Base-by-base conservation (phyloP, 2,888 invertebrate genomes). In the Gisinianus flammeolus region DNA sequence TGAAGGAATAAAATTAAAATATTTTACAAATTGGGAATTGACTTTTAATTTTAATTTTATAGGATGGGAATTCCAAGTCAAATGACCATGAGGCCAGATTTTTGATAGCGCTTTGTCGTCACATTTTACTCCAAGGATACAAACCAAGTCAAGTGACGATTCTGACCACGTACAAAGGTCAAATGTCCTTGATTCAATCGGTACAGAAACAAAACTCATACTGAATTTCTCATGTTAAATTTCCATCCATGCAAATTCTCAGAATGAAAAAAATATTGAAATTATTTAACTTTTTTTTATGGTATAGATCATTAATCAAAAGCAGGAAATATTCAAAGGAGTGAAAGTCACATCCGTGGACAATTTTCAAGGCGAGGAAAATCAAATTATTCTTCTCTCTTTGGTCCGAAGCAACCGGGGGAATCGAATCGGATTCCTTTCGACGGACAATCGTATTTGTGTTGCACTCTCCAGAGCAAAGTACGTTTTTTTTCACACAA, bases 351-450 rank as follows among this genome's bases (percentile, higher is more conserved):
- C 91, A 0, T 91, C 91, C 0, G 91, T 94, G 0, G 94, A 94
- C 86, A 93, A 93, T 86, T 94, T 90, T 85, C 94, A 94, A 88
- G 94, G 94, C 0, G 92, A 93, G 85, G 94, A 94, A 88, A 92
- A 90, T 85, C 91, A 91, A 85, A 93, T 94, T 85, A 91, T 94
- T 73, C 89, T 95, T 82, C 87, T 95, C 79, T 94, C 94, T 0
- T 87, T 95, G 19, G 94, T 94, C 2, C 89, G 94, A 85, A 94
- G 92, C 85, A 94, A 93, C 87, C 86, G 87, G 67, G 89, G 90
- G 19, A 89, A 89, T 70, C 90, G 89, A 78, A 91, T 93, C 81
- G 94, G 94, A 0, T 94, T 93, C 86, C 87, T 94, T 8, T 87
- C 88, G 2, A 90, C 90, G 28, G 89, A 90, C 54, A 94, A 94